A percentile compares a stretch with the other conserved stretches of the same genome.
Conservation (phyloP, 2,113 vertebrate species). For the Sinosuthora webbiana region DNA sequence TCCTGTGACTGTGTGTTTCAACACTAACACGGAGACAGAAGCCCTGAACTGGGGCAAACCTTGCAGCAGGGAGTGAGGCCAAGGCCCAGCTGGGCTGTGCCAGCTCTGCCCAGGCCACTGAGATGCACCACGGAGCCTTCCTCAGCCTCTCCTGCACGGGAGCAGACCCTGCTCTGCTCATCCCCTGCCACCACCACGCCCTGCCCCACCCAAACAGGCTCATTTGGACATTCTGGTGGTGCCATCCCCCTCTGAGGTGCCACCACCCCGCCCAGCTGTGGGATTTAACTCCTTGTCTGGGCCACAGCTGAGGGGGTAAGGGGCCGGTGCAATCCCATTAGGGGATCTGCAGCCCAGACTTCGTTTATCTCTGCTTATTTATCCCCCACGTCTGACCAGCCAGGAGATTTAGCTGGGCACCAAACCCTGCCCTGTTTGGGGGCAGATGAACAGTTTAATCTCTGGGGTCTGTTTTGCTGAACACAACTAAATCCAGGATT, state of each 20-base stretch:
- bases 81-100: neutral
- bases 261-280: neutral
- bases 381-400: constrained; percentile 43
- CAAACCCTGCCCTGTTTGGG: neutral
- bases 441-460: constrained; percentile 30
- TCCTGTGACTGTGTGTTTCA: too few relatives aligned
- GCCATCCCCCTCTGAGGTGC: neutral
- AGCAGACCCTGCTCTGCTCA: neutral
- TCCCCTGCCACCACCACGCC: neutral
- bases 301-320: constrained; percentile 13
- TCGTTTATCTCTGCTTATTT: constrained; percentile 36
- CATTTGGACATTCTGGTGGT: neutral
- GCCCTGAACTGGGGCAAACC: too few relatives aligned
- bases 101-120: neutral
- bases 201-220: neutral
- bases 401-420: constrained; percentile 30
- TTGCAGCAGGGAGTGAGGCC: neutral
- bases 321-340: constrained; percentile 64
- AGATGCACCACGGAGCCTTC: neutral
- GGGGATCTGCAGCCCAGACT: constrained; percentile 38
- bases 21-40: too few relatives aligned
- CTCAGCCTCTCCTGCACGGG: neutral
- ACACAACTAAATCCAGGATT: constrained; percentile 37
- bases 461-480: constrained; percentile 31
- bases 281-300: constrained; percentile 49